Evolutionary conservation across 2,888 invertebrate genomes (phyloP).

Genomic region (Sesia bembeciformis): DNA sequence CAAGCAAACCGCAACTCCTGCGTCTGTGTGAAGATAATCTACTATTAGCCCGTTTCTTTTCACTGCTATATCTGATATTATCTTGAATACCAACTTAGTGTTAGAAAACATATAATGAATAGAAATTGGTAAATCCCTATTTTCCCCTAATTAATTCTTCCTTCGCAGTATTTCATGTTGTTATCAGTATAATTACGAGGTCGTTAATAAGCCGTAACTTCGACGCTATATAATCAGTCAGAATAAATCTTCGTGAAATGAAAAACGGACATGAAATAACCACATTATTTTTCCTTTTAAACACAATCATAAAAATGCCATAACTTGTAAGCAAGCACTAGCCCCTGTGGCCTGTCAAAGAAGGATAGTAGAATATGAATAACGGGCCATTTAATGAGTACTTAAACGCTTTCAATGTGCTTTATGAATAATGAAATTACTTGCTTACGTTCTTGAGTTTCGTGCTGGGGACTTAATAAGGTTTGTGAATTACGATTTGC

Average conservation of each 20-base stretch:
- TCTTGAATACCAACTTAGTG: too few species aligned
- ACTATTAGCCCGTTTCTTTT: too few species aligned
- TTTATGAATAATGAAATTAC: slow-evolving; percentile 74
- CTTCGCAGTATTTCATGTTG: slow-evolving; percentile 44
- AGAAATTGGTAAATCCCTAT: too few species aligned
- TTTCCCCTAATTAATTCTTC: slow-evolving; percentile 8
- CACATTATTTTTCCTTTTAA: slow-evolving; percentile 60
- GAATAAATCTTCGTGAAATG: slow-evolving; percentile 61
- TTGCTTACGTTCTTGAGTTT: slow-evolving; percentile 64
- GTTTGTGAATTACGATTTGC: slow-evolving; percentile 47
- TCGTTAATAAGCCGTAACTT: slow-evolving; percentile 60
- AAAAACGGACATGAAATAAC: slow-evolving; percentile 63
- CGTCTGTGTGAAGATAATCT: too few species aligned
- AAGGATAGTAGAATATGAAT: slow-evolving; percentile 65
- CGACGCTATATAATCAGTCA: slow-evolving; percentile 65
- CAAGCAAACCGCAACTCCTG: too few species aligned
- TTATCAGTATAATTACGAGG: slow-evolving; percentile 57
- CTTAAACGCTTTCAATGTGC: slow-evolving; percentile 72
- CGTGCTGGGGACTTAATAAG: slow-evolving; percentile 59
- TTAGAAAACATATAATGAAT: too few species aligned
- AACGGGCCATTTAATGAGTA: slow-evolving; percentile 65
- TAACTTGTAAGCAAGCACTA: slow-evolving; percentile 61
- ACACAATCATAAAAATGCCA: slow-evolving; percentile 61
- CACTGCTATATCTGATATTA: too few species aligned
- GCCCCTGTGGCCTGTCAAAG: slow-evolving; percentile 54